Conservation (phyloP, 1,140 invertebrate species). For the Samia ricini region DNA sequence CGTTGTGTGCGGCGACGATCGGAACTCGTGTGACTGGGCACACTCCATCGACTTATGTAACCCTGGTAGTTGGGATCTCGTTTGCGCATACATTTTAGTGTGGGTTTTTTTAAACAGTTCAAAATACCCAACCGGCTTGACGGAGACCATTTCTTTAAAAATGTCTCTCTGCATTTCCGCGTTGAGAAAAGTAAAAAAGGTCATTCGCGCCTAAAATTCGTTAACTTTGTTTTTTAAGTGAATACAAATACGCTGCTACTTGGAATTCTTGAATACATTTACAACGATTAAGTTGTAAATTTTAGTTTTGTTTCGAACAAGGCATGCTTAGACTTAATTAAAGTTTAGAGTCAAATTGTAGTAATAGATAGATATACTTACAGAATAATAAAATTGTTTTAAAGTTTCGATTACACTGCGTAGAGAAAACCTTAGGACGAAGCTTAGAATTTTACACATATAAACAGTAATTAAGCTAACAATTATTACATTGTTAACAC, state of each 20-base stretch:
- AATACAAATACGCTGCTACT: slow-evolving; percentile 43
- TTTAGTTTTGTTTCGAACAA: slow-evolving; percentile 15
- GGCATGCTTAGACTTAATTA: slow-evolving; percentile 2
- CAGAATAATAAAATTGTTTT: neutral
- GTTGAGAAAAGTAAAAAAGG: slow-evolving; percentile 68
- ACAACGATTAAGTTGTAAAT: slow-evolving; percentile 36
- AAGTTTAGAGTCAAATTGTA: neutral
- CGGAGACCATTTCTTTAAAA: slow-evolving; percentile 65
- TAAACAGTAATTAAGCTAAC: too few species aligned
- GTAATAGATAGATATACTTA: too few species aligned
- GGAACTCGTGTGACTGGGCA: slow-evolving; percentile 50
- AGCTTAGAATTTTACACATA: too few species aligned
- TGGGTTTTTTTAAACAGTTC: slow-evolving; percentile 63
- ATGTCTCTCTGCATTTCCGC: slow-evolving; percentile 71
- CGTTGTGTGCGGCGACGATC: slow-evolving; percentile 34
- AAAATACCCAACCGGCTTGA: slow-evolving; percentile 68
- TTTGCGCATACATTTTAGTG: slow-evolving; percentile 73
- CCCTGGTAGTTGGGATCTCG: slow-evolving; percentile 70
- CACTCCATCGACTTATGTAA: slow-evolving; percentile 51
- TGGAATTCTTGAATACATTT: slow-evolving; percentile 42
- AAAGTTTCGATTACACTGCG: neutral
- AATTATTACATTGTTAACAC: too few species aligned
- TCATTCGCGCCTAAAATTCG: slow-evolving; percentile 67
- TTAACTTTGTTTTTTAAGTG: slow-evolving; percentile 32
- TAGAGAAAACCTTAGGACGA: too few species aligned